phyloP scores from a whole-genome alignment of 2,888 invertebrate species.

The Entomobrya multifasciata region DNA sequence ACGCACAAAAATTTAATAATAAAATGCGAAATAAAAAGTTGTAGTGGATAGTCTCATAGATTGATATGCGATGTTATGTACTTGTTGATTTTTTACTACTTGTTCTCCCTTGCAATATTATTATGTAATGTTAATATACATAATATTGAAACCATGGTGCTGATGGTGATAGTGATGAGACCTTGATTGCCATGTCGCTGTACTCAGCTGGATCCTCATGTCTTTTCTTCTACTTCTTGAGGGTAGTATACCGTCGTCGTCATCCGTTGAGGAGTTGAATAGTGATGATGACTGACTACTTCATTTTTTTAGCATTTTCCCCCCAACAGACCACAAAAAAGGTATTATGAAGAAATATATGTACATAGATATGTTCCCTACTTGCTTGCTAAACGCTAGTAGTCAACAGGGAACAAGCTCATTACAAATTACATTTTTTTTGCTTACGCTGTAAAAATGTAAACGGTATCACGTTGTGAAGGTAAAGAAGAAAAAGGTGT shows the following conservation, averaged over 20 bases:
- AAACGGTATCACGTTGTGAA: too few species aligned
- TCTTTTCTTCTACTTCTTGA: too few species aligned
- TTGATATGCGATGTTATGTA: too few species aligned
- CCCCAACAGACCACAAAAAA: not conserved
- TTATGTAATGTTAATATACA: not conserved
- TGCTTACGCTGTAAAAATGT: too few species aligned
- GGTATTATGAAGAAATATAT: constrained; percentile 8
- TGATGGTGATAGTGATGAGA: constrained; percentile 54
- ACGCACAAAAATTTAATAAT: too few species aligned
- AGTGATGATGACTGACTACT: constrained; percentile 59
- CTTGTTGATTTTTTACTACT: constrained; percentile 3
- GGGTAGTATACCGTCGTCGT: too few species aligned
- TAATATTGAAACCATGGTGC: not conserved
- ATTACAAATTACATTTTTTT: constrained; percentile 53
- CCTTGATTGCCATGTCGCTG: constrained; percentile 72
- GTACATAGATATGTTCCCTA: constrained; percentile 14
- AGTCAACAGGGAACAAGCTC: constrained; percentile 56
- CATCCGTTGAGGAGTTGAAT: too few species aligned
- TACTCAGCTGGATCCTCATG: constrained; percentile 68
- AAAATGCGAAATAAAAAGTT: too few species aligned
- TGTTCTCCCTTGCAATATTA: constrained; percentile 12
- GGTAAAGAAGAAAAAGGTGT: too few species aligned
- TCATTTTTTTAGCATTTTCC: constrained; percentile 34
- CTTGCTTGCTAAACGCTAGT: constrained; percentile 52
- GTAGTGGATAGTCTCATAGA: too few species aligned